Conservation (phyloP, 2,113 vertebrate genomes). For the Anolis sagrei region DNA sequence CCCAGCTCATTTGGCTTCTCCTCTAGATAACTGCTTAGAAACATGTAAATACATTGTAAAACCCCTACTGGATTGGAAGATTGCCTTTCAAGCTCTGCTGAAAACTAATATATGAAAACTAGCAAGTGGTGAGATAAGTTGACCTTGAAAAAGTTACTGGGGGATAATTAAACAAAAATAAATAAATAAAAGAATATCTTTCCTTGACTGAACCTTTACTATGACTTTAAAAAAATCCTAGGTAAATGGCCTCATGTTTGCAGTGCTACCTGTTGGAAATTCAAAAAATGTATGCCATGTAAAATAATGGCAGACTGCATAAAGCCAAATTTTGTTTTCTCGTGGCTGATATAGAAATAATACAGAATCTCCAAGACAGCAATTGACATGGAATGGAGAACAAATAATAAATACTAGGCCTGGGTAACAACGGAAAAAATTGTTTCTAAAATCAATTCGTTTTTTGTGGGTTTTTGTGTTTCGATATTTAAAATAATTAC, state of each 20-base stretch:
- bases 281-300: slow-evolving; percentile 31
- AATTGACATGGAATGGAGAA: neutral
- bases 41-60: slow-evolving; percentile 62
- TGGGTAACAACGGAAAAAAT: no score
- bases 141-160: slow-evolving; percentile 62
- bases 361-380: neutral
- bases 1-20: slow-evolving; percentile 44
- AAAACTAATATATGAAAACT: slow-evolving; percentile 67
- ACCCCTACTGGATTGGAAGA: slow-evolving; percentile 65
- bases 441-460: no score
- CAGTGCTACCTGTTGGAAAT: slow-evolving; percentile 36
- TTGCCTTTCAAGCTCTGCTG: slow-evolving; percentile 66
- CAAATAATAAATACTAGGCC: slow-evolving; percentile 23
- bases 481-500: no score
- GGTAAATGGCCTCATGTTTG: neutral
- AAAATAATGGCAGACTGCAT: slow-evolving; percentile 11
- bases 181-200: neutral
- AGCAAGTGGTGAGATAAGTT: slow-evolving; percentile 56
- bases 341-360: slow-evolving; percentile 40
- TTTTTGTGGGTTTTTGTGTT: no score
- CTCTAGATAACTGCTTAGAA: slow-evolving; percentile 57
- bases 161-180: slow-evolving; percentile 25
- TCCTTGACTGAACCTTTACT: slow-evolving; percentile 23
- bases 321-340: slow-evolving; percentile 36
- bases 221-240: neutral